phyloP scores from a whole-genome alignment of 2,113 vertebrate species.

The Hydrochoerus hydrochaeris region DNA sequence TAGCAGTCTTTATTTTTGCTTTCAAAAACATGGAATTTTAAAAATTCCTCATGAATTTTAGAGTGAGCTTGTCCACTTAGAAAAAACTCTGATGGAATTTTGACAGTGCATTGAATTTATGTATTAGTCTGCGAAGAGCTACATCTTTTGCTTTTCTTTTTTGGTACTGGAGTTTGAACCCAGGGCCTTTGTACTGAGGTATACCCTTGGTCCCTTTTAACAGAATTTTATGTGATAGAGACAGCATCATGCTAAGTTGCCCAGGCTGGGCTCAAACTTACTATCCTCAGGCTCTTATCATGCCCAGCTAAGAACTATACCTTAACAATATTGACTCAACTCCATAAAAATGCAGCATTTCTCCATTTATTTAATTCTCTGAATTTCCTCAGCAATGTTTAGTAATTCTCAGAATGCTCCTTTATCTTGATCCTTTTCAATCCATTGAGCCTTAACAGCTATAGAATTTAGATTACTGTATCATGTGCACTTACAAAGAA shows the following conservation, averaged over 20 bases:
- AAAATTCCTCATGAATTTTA: neutral
- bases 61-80: neutral
- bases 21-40: neutral
- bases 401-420: neutral
- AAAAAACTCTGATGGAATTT: neutral
- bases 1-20: neutral
- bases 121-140: neutral
- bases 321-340: neutral
- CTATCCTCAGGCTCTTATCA: neutral
- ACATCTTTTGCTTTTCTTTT: neutral
- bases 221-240: neutral
- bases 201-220: neutral
- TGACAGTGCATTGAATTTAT: neutral
- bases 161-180: neutral
- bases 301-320: neutral
- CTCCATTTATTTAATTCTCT: neutral
- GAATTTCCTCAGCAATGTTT: neutral
- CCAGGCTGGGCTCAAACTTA: neutral
- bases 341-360: neutral
- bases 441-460: neutral
- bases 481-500: neutral
- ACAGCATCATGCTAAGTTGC: neutral
- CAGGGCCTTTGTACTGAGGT: neutral
- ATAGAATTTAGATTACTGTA: neutral
- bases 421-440: neutral